Conservation (phyloP, 2,888 invertebrate genomes). For the Pharmacophagus antenor region DNA sequence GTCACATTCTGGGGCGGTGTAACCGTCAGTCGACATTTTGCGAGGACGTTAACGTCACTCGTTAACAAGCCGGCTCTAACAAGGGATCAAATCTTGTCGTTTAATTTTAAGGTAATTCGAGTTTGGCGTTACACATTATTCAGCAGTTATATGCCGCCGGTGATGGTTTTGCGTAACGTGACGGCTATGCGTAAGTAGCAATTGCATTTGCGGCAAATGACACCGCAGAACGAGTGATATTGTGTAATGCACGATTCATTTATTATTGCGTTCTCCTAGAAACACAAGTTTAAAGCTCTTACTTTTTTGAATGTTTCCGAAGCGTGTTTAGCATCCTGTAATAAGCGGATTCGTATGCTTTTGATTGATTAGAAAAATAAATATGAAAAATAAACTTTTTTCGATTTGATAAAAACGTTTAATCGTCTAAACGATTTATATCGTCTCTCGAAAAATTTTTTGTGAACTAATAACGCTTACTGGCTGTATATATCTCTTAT, state of each 20-base stretch:
- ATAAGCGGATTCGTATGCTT: too few relatives aligned
- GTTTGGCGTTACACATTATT: conserved; percentile 15
- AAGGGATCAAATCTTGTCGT: conserved; percentile 26
- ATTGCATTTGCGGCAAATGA: neutral
- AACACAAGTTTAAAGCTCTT: too few relatives aligned
- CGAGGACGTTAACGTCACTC: conserved; percentile 21
- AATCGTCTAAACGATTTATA: too few relatives aligned
- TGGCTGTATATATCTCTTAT: neutral
- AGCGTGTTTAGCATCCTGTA: too few relatives aligned
- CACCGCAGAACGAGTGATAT: neutral
- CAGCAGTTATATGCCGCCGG: conserved; percentile 6
- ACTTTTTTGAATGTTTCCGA: too few relatives aligned
- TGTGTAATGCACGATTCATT: too few relatives aligned
- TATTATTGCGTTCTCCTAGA: too few relatives aligned
- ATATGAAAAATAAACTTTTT: too few relatives aligned
- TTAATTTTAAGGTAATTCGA: conserved; percentile 25
- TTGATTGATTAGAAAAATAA: too few relatives aligned
- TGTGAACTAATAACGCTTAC: too few relatives aligned
- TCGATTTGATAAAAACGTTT: too few relatives aligned
- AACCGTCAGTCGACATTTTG: conserved; percentile 25
- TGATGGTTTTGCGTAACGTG: neutral
- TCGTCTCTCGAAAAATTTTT: too few relatives aligned
- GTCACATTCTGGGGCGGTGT: conserved; percentile 3
- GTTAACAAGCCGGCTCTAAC: conserved; percentile 25
- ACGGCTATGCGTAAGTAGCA: neutral